A percentile compares a stretch with the other conserved stretches of the same genome.
Conservation (phyloP, 2,888 invertebrate genomes). For the Nomada lathburiana region DNA sequence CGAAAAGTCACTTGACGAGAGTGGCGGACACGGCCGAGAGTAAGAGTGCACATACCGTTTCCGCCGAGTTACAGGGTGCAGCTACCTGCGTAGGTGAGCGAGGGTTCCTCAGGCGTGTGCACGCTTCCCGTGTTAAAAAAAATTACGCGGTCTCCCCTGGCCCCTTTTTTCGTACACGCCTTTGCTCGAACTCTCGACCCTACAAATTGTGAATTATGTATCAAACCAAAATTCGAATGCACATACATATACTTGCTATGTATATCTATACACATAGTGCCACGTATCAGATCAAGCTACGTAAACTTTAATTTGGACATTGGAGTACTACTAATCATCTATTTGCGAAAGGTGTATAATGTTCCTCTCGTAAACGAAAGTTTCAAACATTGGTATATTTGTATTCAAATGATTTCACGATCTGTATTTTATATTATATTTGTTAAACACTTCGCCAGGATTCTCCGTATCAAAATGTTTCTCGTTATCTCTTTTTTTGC, state of each 20-base stretch:
- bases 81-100: slow-evolving; percentile 63
- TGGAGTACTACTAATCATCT: no score
- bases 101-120: slow-evolving; percentile 40
- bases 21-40: slow-evolving; percentile 25
- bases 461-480: background rate
- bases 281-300: no score
- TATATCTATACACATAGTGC: no score
- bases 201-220: slow-evolving; percentile 29
- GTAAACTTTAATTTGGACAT: no score
- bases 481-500: background rate
- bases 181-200: slow-evolving; percentile 30
- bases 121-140: slow-evolving; percentile 22
- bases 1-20: slow-evolving; percentile 48
- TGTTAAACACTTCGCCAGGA: background rate
- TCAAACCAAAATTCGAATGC: background rate
- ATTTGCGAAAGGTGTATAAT: no score
- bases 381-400: no score
- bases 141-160: background rate
- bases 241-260: background rate
- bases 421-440: no score
- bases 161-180: background rate
- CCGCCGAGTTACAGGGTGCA: slow-evolving; percentile 47
- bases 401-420: no score
- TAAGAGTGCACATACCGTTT: slow-evolving; percentile 7
- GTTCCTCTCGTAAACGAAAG: no score